phyloP scores from a whole-genome alignment of 1,140 invertebrate species.

The Drosophila pseudoananassae region DNA sequence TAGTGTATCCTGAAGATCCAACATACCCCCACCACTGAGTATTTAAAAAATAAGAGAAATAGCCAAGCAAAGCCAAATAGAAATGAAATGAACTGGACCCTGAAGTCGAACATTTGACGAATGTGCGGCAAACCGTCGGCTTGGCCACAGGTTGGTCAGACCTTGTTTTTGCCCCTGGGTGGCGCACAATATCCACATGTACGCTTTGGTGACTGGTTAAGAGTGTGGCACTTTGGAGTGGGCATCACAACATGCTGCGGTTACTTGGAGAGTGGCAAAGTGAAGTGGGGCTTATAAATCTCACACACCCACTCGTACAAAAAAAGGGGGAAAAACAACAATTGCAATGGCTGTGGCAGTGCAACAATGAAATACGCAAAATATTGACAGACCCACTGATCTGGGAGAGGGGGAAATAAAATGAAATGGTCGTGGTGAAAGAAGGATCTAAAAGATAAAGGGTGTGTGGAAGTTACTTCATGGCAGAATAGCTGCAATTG shows the following conservation, averaged over 20 bases:
- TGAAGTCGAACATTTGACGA: slow-evolving; percentile 64
- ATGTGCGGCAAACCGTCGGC: slow-evolving; percentile 49
- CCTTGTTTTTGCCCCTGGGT: slow-evolving; percentile 27
- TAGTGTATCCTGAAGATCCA: background rate
- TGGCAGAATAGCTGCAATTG: slow-evolving; percentile 51
- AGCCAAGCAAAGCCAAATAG: slow-evolving; percentile 16
- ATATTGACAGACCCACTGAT: slow-evolving; percentile 67
- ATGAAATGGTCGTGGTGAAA: background rate
- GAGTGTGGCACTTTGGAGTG: slow-evolving; percentile 32
- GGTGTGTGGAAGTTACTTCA: slow-evolving; percentile 29
- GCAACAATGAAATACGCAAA: slow-evolving; percentile 80
- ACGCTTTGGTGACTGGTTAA: slow-evolving; percentile 12
- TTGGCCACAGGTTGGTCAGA: slow-evolving; percentile 73
- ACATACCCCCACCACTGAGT: background rate
- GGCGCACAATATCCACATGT: background rate
- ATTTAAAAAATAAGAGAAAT: slow-evolving; percentile 6
- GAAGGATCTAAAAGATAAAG: background rate
- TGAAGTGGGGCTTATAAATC: slow-evolving; percentile 57
- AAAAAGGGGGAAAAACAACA: slow-evolving; percentile 27
- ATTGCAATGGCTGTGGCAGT: slow-evolving; percentile 35
- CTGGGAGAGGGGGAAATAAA: background rate
- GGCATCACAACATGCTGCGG: slow-evolving; percentile 71
- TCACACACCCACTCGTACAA: slow-evolving; percentile 39
- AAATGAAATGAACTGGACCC: slow-evolving; percentile 32
- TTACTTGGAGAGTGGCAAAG: slow-evolving; percentile 28